Percentiles rank a stretch among this genome's conserved stretches.
Evolutionary conservation across 2,888 invertebrate species (phyloP).

Genomic region (Axea sp.): DNA sequence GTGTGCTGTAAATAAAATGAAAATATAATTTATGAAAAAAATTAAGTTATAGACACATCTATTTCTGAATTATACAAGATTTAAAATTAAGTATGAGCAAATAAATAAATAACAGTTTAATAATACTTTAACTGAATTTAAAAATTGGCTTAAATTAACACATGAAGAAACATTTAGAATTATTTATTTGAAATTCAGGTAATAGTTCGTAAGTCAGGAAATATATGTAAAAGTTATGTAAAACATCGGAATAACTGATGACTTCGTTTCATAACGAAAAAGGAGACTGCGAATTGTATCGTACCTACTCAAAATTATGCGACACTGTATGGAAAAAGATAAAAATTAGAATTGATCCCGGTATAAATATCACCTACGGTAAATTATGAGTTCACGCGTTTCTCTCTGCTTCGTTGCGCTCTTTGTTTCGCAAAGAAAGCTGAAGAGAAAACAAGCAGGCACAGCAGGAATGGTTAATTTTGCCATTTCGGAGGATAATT

Average conservation of each 20-base stretch:
- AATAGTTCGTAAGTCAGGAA: conserved; percentile 18
- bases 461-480: conserved; percentile 56
- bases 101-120: background rate
- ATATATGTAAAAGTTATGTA: conserved; percentile 43
- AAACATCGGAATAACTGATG: conserved; percentile 28
- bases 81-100: no score
- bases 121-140: no score
- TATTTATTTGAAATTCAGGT: conserved; percentile 27
- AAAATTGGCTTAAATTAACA: no score
- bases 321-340: conserved; percentile 49
- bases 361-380: conserved; percentile 54
- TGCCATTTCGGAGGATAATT: conserved; percentile 61
- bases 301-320: conserved; percentile 69
- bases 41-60: no score
- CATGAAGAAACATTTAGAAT: no score
- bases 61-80: no score
- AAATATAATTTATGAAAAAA: no score
- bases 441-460: conserved; percentile 35
- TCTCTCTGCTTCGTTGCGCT: background rate
- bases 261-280: conserved; percentile 61
- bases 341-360: conserved; percentile 44
- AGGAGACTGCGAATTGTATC: conserved; percentile 67
- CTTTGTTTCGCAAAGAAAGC: conserved; percentile 16
- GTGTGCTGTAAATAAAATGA: no score
- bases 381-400: conserved; percentile 40